Percentiles rank a stretch among this genome's conserved stretches.
These are phyloP conservation scores for Hylaeus anthracinus DNA, from an alignment of 1,140 invertebrate genomes.

Conservation along the genomic window DNA sequence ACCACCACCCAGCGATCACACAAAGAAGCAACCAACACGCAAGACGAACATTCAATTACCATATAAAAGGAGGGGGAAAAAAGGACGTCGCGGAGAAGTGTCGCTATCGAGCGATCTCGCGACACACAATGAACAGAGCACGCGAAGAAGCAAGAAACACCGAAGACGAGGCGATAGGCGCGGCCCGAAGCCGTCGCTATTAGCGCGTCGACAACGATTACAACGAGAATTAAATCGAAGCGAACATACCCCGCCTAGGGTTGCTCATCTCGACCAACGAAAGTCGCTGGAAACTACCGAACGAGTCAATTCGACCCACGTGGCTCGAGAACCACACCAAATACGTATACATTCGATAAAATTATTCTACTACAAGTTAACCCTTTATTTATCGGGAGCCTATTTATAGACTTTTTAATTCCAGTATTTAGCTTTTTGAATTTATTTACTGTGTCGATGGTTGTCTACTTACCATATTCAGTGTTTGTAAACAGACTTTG, in stretches of 20 bases:
- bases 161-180: constrained; percentile 32
- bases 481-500: no score
- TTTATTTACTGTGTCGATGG: no score
- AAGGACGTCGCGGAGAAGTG: constrained; percentile 21
- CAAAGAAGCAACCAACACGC: not conserved
- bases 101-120: constrained; percentile 32
- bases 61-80: constrained; percentile 25
- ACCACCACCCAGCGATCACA: not conserved
- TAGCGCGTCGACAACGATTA: constrained; percentile 40
- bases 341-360: no score
- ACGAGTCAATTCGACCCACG: no score
- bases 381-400: no score
- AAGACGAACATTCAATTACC: constrained; percentile 12
- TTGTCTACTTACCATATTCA: no score
- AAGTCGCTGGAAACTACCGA: no score
- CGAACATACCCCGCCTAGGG: constrained; percentile 7
- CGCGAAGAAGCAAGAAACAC: constrained; percentile 18
- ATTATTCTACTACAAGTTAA: no score
- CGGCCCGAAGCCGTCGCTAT: constrained; percentile 48
- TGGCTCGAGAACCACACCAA: no score
- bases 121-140: constrained; percentile 35
- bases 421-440: no score
- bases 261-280: not conserved
- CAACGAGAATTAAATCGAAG: constrained; percentile 41
- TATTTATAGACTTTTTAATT: no score